phyloP scores from a whole-genome alignment of 1,140 invertebrate species.

The Penaeus indicus region DNA sequence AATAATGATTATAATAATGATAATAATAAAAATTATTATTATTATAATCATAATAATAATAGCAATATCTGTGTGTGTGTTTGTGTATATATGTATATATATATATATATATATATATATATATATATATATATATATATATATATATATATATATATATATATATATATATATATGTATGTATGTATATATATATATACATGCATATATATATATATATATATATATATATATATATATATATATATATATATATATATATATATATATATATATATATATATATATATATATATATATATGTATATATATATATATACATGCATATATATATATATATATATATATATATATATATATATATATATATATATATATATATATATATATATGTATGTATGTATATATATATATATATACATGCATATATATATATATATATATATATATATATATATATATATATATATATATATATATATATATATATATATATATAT shows the following conservation, averaged over 20 bases:
- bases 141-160: conserved; percentile 7
- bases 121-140: neutral
- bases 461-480: too few relatives aligned
- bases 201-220: conserved; percentile 29
- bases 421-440: too few relatives aligned
- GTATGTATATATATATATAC: conserved; percentile 23
- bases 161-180: conserved; percentile 22
- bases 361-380: too few relatives aligned
- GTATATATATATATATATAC: too few relatives aligned
- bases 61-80: neutral
- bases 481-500: too few relatives aligned
- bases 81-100: conserved; percentile 2
- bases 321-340: too few relatives aligned
- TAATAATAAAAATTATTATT: neutral
- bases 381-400: too few relatives aligned
- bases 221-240: conserved; percentile 25
- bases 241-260: neutral
- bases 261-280: neutral
- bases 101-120: conserved; percentile 8
- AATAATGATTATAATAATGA: too few relatives aligned
- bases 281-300: conserved; percentile 25
- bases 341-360: too few relatives aligned
- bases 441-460: too few relatives aligned
- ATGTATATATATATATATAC: too few relatives aligned
- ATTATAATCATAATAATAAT: too few relatives aligned